Base-by-base conservation (phyloP, 2,113 vertebrate genomes). In the Spea bombifrons region DNA sequence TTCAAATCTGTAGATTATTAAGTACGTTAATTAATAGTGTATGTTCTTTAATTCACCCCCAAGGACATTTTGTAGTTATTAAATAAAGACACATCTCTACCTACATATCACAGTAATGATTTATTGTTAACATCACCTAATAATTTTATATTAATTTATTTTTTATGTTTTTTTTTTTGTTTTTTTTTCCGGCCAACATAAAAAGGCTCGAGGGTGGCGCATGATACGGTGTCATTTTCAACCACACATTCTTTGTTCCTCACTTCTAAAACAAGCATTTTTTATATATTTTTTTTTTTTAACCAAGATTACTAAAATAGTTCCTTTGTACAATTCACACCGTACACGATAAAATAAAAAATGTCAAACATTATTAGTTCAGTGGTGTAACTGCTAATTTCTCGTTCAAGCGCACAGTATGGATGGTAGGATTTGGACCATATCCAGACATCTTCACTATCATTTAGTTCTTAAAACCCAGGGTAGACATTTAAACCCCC, bases 381-480 rank as follows among this genome's bases (percentile, higher is more conserved):
- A 86, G 84, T 84, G 88, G 83, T 86, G 83, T 81, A 89, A 91
- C 85, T 83, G 89, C 84, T 86, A 89, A 90, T 90, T 90, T 90
- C 88, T 84, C 81, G 78, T 86, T 91, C 84, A 82, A 81, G 82
- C 87, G 83, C 82, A 81, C 76, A 85, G 85, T 86, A 88, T 85
- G 84, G 83, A 88, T 86, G 84, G 88, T 87, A 88, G 87, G 85
- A 83, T 81, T 85, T 92, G 90, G 89, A 91, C 81, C 0, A 0
- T 78, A 88, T 92, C 92, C 89, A 93, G 84, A 80, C 86, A 81
- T 90, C 88, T 86, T 90, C 86, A 86, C 88, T 89, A 89, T 90
- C 86, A 91, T 91, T 93, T 90, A 87, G 85, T 89, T 75, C 87
- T 91, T 90, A 90, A 90, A 90, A 88, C 86, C 81, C 88, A 87